A percentile compares a stretch with the other conserved stretches of the same genome.
Conservation (phyloP, 2,113 vertebrate genomes). For the Orycteropus afer region DNA sequence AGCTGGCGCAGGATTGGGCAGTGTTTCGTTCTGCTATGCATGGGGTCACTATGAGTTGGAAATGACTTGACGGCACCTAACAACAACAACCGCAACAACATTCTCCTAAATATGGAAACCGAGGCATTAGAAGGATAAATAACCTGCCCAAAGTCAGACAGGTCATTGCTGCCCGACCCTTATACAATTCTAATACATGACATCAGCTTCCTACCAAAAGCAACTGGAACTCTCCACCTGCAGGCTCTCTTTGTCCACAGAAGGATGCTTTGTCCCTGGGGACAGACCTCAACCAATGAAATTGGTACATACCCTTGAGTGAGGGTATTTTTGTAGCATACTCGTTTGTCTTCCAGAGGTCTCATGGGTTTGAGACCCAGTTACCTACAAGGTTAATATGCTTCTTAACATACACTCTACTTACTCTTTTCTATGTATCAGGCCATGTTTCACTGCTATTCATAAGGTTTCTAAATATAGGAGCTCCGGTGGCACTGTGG, state of each 20-base stretch:
- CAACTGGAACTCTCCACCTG: neutral
- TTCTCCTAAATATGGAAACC: neutral
- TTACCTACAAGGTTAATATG: neutral
- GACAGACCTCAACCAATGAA: neutral
- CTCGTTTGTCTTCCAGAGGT: neutral
- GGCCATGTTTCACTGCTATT: neutral
- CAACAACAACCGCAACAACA: too few relatives aligned
- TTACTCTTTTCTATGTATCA: neutral
- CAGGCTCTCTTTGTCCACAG: neutral
- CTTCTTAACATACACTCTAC: neutral
- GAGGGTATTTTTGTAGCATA: neutral
- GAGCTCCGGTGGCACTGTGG: too few relatives aligned
- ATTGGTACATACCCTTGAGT: neutral
- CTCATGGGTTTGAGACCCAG: neutral
- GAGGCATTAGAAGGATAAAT: neutral
- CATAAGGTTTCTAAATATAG: too few relatives aligned
- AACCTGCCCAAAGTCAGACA: neutral
- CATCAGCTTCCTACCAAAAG: neutral
- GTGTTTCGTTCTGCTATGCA: too few relatives aligned
- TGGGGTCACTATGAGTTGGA: too few relatives aligned
- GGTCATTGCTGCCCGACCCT: neutral
- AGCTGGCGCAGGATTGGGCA: too few relatives aligned
- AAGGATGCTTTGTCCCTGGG: neutral
- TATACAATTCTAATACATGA: neutral
- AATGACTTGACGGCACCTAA: too few relatives aligned